phyloP scores from a whole-genome alignment of 2,113 vertebrate genomes.

The Brachyhypopomus occidentalis region DNA sequence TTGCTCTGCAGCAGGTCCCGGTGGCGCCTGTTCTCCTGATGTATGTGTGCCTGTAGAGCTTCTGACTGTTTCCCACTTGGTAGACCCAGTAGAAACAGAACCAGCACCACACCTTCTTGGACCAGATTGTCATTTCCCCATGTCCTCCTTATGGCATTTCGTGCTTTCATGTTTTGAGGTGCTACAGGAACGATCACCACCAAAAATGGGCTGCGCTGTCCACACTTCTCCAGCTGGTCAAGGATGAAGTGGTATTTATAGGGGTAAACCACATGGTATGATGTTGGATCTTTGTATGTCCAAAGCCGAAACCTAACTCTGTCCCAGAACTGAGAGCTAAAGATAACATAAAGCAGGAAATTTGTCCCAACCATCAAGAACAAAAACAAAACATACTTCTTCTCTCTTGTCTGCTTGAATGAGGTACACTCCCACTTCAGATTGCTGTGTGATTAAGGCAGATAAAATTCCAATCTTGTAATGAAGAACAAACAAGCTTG shows the following conservation, averaged over 20 bases:
- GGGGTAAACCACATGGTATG: constrained; percentile 63
- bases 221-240: constrained; percentile 63
- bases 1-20: constrained; percentile 76
- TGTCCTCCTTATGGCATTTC: constrained; percentile 69
- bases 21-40: constrained; percentile 63
- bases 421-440: too few species aligned
- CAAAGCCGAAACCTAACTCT: too few species aligned
- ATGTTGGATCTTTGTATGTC: too few species aligned
- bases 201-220: constrained; percentile 62
- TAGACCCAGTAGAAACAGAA: constrained; percentile 68
- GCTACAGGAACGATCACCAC: constrained; percentile 68
- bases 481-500: too few species aligned
- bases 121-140: constrained; percentile 70
- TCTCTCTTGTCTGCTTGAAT: too few species aligned
- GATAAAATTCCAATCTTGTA: too few species aligned
- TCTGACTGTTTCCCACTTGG: constrained; percentile 25
- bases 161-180: not conserved
- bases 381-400: too few species aligned
- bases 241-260: constrained; percentile 69
- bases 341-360: too few species aligned
- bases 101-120: constrained; percentile 52
- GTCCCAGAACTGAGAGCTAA: too few species aligned
- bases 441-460: too few species aligned
- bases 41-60: constrained; percentile 46
- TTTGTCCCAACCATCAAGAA: too few species aligned